Evolutionary conservation across 2,797 vertebrate species (phyloP).

Genomic region (Nothura maculosa): DNA sequence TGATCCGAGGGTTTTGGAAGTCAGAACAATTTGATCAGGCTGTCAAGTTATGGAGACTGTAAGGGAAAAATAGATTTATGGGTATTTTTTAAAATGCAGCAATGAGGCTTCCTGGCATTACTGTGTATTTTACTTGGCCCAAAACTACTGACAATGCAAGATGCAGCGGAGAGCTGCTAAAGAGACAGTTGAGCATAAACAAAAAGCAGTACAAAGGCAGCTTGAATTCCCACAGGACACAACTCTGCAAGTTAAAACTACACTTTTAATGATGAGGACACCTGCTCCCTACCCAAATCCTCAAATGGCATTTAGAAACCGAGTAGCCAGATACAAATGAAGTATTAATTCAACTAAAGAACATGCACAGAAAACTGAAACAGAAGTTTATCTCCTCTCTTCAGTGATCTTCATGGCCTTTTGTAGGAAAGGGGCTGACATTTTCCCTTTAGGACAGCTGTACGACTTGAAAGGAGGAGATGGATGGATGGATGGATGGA

Average conservation of each 20-base stretch:
- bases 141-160: not conserved
- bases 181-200: not conserved
- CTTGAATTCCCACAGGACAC: not conserved
- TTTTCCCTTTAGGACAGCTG: not conserved
- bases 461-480: not conserved
- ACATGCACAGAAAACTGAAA: not conserved
- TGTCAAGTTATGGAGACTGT: conserved; percentile 41
- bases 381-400: not conserved
- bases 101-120: conserved; percentile 15
- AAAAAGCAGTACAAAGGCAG: not conserved
- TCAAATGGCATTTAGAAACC: not conserved
- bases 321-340: not conserved
- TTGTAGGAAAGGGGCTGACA: not conserved
- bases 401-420: not conserved
- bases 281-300: accelerated
- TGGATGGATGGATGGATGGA: not conserved
- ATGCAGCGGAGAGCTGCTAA: not conserved
- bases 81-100: conserved; percentile 7
- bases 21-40: conserved; percentile 8
- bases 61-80: conserved; percentile 21
- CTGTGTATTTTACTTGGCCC: not conserved
- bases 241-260: not conserved
- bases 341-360: not conserved
- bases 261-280: not conserved
- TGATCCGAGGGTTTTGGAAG: conserved; percentile 55